Percentiles rank a stretch among this genome's conserved stretches.
Conservation (phyloP, 2,888 invertebrate genomes). For the Apamea monoglypha region DNA sequence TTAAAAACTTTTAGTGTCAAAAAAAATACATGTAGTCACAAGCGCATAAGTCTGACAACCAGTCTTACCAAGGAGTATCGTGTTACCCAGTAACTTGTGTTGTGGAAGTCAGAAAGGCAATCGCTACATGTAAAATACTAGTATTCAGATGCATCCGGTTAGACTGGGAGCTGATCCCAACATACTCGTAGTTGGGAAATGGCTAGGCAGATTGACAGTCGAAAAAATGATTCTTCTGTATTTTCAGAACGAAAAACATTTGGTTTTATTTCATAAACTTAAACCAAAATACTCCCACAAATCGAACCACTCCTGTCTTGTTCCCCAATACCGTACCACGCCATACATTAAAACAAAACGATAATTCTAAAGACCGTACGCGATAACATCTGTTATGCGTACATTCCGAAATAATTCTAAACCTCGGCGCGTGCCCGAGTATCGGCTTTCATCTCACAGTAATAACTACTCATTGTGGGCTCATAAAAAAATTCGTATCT, state of each 20-base stretch:
- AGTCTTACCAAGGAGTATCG: no score
- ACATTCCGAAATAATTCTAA: conserved; percentile 67
- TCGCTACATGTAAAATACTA: no score
- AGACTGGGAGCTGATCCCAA: no score
- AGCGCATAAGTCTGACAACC: no score
- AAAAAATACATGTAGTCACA: no score
- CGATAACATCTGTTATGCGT: conserved; percentile 67
- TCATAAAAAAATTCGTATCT: conserved; percentile 70
- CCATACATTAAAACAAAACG: conserved; percentile 48
- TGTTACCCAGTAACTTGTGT: no score
- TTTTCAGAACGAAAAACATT: background rate
- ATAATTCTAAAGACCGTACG: conserved; percentile 51
- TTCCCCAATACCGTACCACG: conserved; percentile 40
- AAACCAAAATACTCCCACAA: background rate
- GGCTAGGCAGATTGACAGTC: no score
- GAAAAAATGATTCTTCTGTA: background rate
- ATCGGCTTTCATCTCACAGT: conserved; percentile 67
- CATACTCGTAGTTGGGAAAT: no score
- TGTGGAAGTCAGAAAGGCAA: no score
- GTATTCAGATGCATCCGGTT: no score
- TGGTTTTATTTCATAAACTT: no score
- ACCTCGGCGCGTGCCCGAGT: conserved; percentile 65
- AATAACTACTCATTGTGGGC: conserved; percentile 67
- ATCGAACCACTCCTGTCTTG: conserved; percentile 12
- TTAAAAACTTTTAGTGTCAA: background rate